These are phyloP conservation scores for Hippopotamyrus pictus DNA, from an alignment of 2,797 vertebrate genomes.

Conservation along the genomic window DNA sequence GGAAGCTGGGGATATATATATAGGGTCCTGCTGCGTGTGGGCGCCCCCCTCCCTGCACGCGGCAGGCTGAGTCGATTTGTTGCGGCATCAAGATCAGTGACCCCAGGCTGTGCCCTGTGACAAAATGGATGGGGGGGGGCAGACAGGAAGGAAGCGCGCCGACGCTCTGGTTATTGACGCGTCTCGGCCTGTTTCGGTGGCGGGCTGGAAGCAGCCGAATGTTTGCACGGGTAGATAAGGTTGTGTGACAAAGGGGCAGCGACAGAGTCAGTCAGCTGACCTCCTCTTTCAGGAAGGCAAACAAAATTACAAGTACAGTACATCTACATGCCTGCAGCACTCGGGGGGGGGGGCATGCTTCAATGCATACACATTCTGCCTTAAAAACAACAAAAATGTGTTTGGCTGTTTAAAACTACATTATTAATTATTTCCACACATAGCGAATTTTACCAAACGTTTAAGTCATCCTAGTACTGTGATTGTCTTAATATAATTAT, in stretches of 20 bases:
- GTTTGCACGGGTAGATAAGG: constrained; percentile 69
- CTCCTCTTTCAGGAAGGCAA: constrained; percentile 63
- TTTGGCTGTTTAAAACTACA: background rate
- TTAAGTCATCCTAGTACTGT: background rate
- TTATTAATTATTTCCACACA: background rate
- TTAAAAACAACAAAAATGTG: background rate
- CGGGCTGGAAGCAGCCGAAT: constrained; percentile 58
- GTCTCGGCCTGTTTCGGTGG: constrained; percentile 53
- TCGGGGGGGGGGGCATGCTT: background rate
- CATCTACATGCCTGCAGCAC: background rate
- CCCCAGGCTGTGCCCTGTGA: constrained; percentile 34
- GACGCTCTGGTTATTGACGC: constrained; percentile 59
- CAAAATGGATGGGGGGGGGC: constrained; percentile 17
- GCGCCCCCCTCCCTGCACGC: background rate
- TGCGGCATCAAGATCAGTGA: constrained; percentile 36
- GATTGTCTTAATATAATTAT: background rate
- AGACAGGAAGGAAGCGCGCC: constrained; percentile 61
- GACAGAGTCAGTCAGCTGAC: constrained; percentile 56
- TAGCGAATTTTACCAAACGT: background rate
- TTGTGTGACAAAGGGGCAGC: constrained; percentile 61
- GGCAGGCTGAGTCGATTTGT: constrained; percentile 44
- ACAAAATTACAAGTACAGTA: constrained; percentile 47
- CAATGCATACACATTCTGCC: background rate
- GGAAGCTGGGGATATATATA: background rate
- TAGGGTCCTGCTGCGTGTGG: background rate